Evolutionary conservation across 1,140 invertebrate species (phyloP), one percentile per base, ranked within the genome.

Genomic region (Sinonovacula constricta): DNA sequence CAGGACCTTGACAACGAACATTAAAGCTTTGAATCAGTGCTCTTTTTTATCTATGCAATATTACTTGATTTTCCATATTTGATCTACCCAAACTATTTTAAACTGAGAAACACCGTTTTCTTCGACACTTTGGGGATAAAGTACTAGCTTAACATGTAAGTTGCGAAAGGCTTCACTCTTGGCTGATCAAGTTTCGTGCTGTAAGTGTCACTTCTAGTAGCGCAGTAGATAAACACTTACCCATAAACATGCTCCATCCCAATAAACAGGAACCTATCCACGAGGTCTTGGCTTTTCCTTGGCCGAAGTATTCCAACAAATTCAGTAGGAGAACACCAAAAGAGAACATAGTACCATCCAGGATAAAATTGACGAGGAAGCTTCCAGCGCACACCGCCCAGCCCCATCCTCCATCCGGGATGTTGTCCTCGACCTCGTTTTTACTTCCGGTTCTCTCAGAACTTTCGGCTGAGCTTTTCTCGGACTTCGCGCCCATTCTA

Each of bases 181-280:
- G n/a, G n/a, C n/a, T n/a, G n/a, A n/a, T n/a, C n/a, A n/a, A n/a
- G n/a, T n/a, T n/a, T n/a, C n/a, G n/a, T n/a, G n/a, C n/a, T n/a
- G n/a, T n/a, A n/a, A n/a, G n/a, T n/a, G n/a, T n/a, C n/a, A n/a
- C n/a, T n/a, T n/a, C n/a, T n/a, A n/a, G n/a, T n/a, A n/a, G n/a
- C n/a, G n/a, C n/a, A n/a, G n/a, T n/a, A n/a, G 18, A 45, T 45
- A 10, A 3, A 18, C 31, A 81, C 90, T 93, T 93, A 97, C 97
- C 97, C 87, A 96, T 95, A 66, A 96, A 95, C 81, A 98, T 94
- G 1, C 97, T 98, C 39, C 98, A 94, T 39, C 97, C 97, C 53
- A 97, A 95, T 80, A 98, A 93, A 67, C 98, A 95, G 31, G 97
- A 98, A 22, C 96, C 94, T 81, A 99, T 96, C 95, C 96, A 96